Evolutionary conservation across 2,797 vertebrate species (phyloP).

Genomic region (Sebastes iracundus): DNA sequence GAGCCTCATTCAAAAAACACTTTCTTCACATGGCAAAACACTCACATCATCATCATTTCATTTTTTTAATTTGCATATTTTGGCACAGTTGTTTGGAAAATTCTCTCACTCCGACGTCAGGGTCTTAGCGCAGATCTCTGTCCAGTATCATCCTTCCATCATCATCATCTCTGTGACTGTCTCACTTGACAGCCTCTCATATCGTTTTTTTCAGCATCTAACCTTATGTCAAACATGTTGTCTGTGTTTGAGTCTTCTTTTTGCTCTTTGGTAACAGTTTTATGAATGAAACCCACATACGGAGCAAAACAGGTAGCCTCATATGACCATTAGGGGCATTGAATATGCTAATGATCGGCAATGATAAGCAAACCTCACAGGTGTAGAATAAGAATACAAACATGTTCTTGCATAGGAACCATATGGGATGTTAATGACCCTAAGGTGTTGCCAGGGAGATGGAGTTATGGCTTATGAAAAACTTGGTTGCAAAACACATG

Average conservation of each 20-base stretch:
- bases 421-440: no score
- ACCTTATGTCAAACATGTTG: not conserved
- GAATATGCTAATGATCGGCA: not conserved
- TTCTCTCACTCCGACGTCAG: not conserved
- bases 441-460: no score
- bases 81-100: not conserved
- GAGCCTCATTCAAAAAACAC: not conserved
- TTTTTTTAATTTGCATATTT: not conserved
- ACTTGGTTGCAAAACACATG: no score
- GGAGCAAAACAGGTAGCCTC: not conserved
- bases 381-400: not conserved
- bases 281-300: not conserved
- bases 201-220: not conserved
- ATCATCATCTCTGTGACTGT: not conserved
- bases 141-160: not conserved
- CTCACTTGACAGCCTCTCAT: not conserved
- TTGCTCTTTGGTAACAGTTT: not conserved
- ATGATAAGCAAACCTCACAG: not conserved
- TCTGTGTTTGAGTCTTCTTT: not conserved
- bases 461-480: no score
- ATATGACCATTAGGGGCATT: not conserved
- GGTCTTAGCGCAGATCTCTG: not conserved
- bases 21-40: not conserved
- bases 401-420: no score
- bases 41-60: not conserved